A percentile compares a stretch with the other conserved stretches of the same genome.
Conservation (phyloP, 2,888 invertebrate genomes). For the Metopia argyrocephala region DNA sequence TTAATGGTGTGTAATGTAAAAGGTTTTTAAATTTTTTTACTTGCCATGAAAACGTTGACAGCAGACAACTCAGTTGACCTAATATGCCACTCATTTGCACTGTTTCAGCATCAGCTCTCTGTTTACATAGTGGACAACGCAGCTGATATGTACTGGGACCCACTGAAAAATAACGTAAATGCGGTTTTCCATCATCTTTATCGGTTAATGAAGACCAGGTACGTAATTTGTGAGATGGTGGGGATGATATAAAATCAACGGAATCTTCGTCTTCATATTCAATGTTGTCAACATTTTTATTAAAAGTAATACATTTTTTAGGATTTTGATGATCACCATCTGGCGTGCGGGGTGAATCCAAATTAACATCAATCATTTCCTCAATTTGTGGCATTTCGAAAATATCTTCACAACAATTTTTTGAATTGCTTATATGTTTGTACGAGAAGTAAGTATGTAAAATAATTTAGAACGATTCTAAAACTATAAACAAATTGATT, state of each 20-base stretch:
- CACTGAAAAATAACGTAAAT: slow-evolving; percentile 73
- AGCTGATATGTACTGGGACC: slow-evolving; percentile 74
- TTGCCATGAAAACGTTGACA: slow-evolving; percentile 70
- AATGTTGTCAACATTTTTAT: slow-evolving; percentile 43
- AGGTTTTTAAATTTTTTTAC: slow-evolving; percentile 47
- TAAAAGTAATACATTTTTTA: slow-evolving; percentile 46
- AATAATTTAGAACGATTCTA: background rate
- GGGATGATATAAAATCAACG: slow-evolving; percentile 14
- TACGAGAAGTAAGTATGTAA: background rate
- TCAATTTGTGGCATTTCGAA: slow-evolving; percentile 50
- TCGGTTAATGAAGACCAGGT: slow-evolving; percentile 34
- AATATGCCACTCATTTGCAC: slow-evolving; percentile 72
- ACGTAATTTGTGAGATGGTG: slow-evolving; percentile 6
- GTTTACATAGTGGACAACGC: slow-evolving; percentile 73
- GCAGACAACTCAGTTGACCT: slow-evolving; percentile 72
- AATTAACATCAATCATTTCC: slow-evolving; percentile 70
- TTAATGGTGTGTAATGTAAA: too few relatives aligned
- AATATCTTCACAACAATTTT: background rate
- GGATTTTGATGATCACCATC: slow-evolving; percentile 45
- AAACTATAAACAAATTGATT: background rate
- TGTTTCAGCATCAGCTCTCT: slow-evolving; percentile 71
- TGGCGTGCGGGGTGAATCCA: slow-evolving; percentile 67
- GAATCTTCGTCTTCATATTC: slow-evolving; percentile 34
- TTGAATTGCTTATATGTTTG: too few relatives aligned
- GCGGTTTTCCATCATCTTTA: slow-evolving; percentile 69